Conservation (phyloP, 1,140 invertebrate genomes). For the Hylyphantes graminicola region DNA sequence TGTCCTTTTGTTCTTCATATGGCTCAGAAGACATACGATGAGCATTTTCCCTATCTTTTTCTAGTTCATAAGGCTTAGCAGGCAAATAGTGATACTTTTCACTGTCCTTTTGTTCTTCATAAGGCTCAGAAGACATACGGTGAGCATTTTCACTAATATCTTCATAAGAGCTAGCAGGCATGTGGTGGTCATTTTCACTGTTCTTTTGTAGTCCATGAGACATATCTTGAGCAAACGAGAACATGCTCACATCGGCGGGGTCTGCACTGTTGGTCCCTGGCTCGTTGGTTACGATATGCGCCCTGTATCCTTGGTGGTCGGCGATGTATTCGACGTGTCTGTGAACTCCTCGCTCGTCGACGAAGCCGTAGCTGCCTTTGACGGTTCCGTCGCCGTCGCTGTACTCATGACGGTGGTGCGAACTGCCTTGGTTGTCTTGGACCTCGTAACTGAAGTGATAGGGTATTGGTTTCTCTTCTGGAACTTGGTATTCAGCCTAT, state of each 20-base stretch:
- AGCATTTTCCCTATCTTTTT: too few species aligned
- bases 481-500: not conserved
- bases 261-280: constrained; percentile 49
- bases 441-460: constrained; percentile 59
- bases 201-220: too few species aligned
- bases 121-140: too few species aligned
- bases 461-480: constrained; percentile 19
- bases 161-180: too few species aligned
- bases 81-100: too few species aligned
- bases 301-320: constrained; percentile 61
- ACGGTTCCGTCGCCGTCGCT: constrained; percentile 54
- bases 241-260: constrained; percentile 31
- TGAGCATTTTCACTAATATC: too few species aligned
- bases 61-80: too few species aligned
- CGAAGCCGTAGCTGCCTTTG: constrained; percentile 53
- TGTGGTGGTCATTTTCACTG: too few species aligned
- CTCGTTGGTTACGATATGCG: constrained; percentile 62
- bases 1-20: too few species aligned
- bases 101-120: too few species aligned
- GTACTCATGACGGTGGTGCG: constrained; percentile 48
- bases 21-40: too few species aligned
- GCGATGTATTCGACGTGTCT: constrained; percentile 61
- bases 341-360: constrained; percentile 50
- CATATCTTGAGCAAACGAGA: not conserved
- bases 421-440: constrained; percentile 32